Evolutionary conservation across 2,888 invertebrate genomes (phyloP), one percentile per base, ranked within the genome.

Genomic region (Microplitis manilae): DNA sequence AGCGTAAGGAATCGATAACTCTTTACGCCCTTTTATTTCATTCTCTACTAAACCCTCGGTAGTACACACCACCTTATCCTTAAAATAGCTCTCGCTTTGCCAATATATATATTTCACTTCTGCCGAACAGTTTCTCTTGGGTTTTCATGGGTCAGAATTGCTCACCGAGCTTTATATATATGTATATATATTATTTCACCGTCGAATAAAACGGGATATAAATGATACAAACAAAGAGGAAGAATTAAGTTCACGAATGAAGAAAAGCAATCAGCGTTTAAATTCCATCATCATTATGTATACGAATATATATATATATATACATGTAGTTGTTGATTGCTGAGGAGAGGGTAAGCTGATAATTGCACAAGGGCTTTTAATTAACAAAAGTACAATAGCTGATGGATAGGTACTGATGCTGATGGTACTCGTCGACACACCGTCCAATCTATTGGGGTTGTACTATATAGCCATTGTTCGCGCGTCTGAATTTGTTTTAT

Each of bases 341-440:
- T 50, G 9, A 6, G 13, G 50, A 50, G 13, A 13, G 30, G 65
- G 38, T 65, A 30, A 38, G 65, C 30, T 76, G 78, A 82, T 85
- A 85, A 85, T 85, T 85, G 84, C 8, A 50, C 81, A 71, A 80
- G 80, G 77, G 80, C 79, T 83, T 85, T 85, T 85, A 85, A 85
- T 85, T 85, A 85, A 85, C 84, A 83, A 82, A 65, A 83, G 82
- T 79, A 85, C 85, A 85, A 85, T 85, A 82, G 82, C 79, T 80
- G 81, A 41, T 62, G 61, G 61, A 9, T 69, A 9, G 7, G 75
- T 30, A n/a, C 68, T 50, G 68, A 71, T 40, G 41, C 68, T 64
- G 68, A 71, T 40, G 62, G 39, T 65, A 62, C 72, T 72, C 64
- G 67, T 73, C 59, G 60, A 65, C 65, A 73, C 59, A 15, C 70